Evolutionary conservation across 2,113 vertebrate species (phyloP).

Genomic region (Hyla sarda): DNA sequence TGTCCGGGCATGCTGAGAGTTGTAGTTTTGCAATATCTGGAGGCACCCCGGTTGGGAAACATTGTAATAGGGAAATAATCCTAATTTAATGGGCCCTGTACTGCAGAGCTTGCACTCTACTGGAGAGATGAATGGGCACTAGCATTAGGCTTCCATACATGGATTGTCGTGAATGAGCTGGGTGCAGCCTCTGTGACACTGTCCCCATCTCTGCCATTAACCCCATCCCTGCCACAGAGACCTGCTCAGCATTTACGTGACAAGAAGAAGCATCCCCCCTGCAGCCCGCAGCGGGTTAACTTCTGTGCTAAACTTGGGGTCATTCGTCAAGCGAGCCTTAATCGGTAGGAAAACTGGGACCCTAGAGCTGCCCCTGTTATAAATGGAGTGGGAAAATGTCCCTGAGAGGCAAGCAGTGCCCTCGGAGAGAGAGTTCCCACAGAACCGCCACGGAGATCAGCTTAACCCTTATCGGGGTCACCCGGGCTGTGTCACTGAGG

Average conservation of each 20-base stretch:
- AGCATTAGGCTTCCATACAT: background rate
- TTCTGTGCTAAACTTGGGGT: slow-evolving; percentile 60
- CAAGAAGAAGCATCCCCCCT: background rate
- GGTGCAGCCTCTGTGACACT: background rate
- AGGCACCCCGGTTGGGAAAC: too few species aligned
- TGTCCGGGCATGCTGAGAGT: too few species aligned
- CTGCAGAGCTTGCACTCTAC: slow-evolving; percentile 21
- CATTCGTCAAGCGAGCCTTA: slow-evolving; percentile 64
- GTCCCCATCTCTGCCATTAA: slow-evolving; percentile 36
- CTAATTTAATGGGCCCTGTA: too few species aligned
- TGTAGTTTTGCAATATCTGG: too few species aligned
- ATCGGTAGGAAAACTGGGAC: slow-evolving; percentile 71
- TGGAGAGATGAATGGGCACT: background rate
- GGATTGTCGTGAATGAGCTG: background rate
- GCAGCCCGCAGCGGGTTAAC: slow-evolving; percentile 23
- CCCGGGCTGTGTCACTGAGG: slow-evolving; percentile 22
- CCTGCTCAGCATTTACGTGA: background rate
- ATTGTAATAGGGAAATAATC: too few species aligned
- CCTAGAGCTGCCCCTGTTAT: slow-evolving; percentile 69
- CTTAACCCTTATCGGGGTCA: slow-evolving; percentile 64
- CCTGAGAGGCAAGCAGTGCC: slow-evolving; percentile 70
- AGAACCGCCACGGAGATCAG: slow-evolving; percentile 61
- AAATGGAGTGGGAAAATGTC: slow-evolving; percentile 78
- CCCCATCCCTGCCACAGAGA: background rate
- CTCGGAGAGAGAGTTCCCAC: slow-evolving; percentile 74